Conservation (phyloP, 2,113 vertebrate genomes). For the Choloepus hoffmanni region DNA sequence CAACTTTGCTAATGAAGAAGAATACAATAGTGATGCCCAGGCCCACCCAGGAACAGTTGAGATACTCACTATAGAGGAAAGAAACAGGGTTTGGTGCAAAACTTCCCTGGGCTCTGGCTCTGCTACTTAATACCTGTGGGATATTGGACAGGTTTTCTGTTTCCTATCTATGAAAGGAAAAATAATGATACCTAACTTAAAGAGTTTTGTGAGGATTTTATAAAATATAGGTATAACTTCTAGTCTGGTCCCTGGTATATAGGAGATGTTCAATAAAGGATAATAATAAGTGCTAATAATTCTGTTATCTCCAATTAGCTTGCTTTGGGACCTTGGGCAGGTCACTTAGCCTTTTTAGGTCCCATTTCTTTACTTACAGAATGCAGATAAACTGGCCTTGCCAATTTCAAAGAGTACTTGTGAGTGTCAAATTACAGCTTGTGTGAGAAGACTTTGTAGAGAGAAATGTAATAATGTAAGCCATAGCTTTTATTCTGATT, state of each 20-base stretch:
- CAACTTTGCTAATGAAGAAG: no score
- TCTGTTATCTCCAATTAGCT: background rate
- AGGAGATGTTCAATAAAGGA: background rate
- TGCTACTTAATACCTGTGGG: background rate
- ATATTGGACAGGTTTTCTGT: background rate
- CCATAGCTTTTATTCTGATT: background rate
- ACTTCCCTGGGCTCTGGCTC: background rate
- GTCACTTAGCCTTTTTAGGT: background rate
- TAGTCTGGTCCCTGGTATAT: background rate
- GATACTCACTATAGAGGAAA: background rate
- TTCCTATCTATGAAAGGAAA: slow-evolving; percentile 12
- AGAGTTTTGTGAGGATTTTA: slow-evolving; percentile 24
- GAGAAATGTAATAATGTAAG: background rate
- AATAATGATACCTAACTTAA: background rate
- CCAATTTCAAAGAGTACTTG: slow-evolving; percentile 4
- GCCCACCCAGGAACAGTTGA: background rate
- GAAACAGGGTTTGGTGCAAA: background rate
- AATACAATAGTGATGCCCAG: background rate
- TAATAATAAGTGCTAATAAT: background rate
- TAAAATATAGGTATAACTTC: background rate
- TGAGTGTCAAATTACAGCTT: background rate
- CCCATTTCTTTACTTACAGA: background rate
- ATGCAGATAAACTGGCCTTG: background rate
- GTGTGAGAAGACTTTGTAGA: background rate
- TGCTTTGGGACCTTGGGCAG: background rate